Evolutionary conservation across 2,888 invertebrate species (phyloP), one percentile per base, ranked within the genome.

Genomic region (Leucania comma): DNA sequence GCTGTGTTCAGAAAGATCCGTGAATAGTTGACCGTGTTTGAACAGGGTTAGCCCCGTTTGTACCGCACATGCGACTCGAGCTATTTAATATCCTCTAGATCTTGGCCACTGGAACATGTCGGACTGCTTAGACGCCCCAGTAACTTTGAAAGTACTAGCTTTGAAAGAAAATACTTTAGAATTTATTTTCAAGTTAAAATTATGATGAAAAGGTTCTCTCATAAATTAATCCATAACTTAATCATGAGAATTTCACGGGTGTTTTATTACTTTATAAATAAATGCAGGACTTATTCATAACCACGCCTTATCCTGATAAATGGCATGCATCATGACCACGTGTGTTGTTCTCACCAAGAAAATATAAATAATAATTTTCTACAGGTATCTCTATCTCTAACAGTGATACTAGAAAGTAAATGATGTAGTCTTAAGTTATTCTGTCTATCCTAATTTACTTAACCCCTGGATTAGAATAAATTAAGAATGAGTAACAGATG

Each of bases 31-130:
- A 56, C 67, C 64, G 58, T 82, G 68, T 81, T 81, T 81, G 53
- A 61, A 60, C 58, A 63, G 60, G 50, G 57, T 76, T 66, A 62
- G 29, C 67, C 67, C 38, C 54, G 57, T 71, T 75, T 61, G 65
- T 68, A 70, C 51, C 59, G 24, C 73, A 69, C 60, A 78, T 65
- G 50, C 51, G 32, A 59, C 69, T 68, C 22, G 51, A 69, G 64
- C 80, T 54, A 80, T 82, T 84, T 80, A 82, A 76, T 82, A 84
- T 76, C 71, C 68, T 70, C 56, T 35, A 73, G 65, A 82, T 73
- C 54, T 82, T 79, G 73, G 75, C 65, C 60, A 75, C 75, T 79
- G 51, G 76, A 72, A 79, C 68, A 68, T 67, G 71, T 51, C n/a
- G 38, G 57, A 69, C 64, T 78, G 61, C 64, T 66, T 29, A 61